Evolutionary conservation across 2,888 invertebrate species (phyloP).

Genomic region (Antitype chi): DNA sequence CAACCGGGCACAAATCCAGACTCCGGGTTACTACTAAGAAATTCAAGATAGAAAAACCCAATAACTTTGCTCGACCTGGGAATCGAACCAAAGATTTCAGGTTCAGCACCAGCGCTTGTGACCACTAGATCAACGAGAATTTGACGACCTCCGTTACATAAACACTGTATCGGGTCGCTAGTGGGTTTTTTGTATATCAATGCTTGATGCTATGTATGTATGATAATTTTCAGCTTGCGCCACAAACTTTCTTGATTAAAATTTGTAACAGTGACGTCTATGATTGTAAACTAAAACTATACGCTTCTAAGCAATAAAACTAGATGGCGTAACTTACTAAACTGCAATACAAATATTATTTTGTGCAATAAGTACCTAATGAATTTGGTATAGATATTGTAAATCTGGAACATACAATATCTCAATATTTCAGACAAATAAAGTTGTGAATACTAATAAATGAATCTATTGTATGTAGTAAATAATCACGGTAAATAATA

Average conservation of each 20-base stretch:
- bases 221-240: not conserved
- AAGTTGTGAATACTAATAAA: not conserved
- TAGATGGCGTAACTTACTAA: slow-evolving; percentile 1
- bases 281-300: not conserved
- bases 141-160: no score
- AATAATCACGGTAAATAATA: no score
- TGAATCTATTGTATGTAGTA: not conserved
- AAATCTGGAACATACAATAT: not conserved
- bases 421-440: not conserved
- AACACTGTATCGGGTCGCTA: no score
- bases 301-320: not conserved
- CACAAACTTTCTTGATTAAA: not conserved
- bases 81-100: no score
- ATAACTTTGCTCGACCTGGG: no score
- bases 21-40: no score
- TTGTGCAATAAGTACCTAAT: not conserved
- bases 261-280: slow-evolving; percentile 37
- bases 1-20: no score
- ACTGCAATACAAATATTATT: not conserved
- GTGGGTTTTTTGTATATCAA: no score
- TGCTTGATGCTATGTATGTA: no score
- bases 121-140: no score
- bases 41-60: no score
- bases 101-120: no score
- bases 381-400: not conserved